phyloP scores from a whole-genome alignment of 2,113 vertebrate species.

The Microcebus murinus region DNA sequence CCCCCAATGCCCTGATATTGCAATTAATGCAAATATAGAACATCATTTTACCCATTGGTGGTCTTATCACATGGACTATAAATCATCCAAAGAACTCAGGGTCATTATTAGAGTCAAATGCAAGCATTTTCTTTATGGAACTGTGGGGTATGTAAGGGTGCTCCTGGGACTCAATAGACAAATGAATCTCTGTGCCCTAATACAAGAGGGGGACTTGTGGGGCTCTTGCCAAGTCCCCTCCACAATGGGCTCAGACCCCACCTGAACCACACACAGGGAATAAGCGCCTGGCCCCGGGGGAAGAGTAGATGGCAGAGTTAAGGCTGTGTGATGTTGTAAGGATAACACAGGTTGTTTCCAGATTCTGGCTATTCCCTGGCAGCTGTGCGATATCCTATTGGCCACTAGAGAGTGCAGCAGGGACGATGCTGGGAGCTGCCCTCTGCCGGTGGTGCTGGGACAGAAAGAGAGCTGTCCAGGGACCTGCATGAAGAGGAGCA shows the following conservation, averaged over 20 bases:
- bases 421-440: slow-evolving; percentile 2
- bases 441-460: neutral
- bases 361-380: neutral
- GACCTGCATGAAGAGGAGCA: rapidly evolving
- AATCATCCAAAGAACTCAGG: neutral
- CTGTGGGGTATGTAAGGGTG: neutral
- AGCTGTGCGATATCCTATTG: neutral
- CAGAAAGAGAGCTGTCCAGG: neutral
- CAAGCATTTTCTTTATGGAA: neutral
- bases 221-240: neutral
- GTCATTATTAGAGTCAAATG: neutral
- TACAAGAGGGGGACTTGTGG: neutral
- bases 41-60: neutral
- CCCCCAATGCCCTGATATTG: neutral
- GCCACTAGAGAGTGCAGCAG: slow-evolving; percentile 63
- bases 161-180: neutral
- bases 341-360: neutral
- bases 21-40: neutral
- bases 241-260: neutral
- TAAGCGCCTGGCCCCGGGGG: neutral
- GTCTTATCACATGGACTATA: neutral
- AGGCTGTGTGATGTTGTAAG: neutral
- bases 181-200: neutral
- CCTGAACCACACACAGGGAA: neutral
- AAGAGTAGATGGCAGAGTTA: neutral